Conservation (phyloP, 1,140 invertebrate genomes). For the Hyphantria cunea region DNA sequence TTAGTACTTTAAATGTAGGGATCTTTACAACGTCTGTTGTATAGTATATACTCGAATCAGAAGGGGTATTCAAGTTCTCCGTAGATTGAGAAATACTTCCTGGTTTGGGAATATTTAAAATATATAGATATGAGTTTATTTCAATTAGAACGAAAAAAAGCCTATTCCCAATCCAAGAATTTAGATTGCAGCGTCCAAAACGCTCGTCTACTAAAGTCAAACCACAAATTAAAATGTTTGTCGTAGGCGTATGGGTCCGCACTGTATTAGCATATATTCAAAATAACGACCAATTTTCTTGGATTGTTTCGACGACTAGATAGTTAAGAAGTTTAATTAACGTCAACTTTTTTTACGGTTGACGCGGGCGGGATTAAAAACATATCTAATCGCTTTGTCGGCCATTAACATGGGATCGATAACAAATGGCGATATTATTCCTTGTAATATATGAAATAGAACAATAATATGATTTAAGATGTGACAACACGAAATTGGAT, state of each 20-base stretch:
- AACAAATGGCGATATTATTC: conserved; percentile 28
- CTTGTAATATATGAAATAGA: conserved; percentile 24
- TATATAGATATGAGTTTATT: no score
- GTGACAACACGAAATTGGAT: conserved; percentile 24
- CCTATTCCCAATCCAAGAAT: no score
- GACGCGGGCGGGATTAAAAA: conserved; percentile 18
- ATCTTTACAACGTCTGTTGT: not conserved
- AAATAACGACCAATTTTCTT: conserved; percentile 32
- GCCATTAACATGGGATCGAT: conserved; percentile 18
- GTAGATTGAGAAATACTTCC: no score
- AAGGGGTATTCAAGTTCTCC: no score
- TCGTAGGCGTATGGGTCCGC: conserved; percentile 31
- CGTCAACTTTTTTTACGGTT: conserved; percentile 20
- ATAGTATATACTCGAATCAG: not conserved
- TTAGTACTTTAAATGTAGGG: no score
- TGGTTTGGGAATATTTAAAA: no score
- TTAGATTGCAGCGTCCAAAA: not conserved
- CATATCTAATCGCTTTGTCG: conserved; percentile 24
- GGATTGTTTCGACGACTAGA: conserved; percentile 31
- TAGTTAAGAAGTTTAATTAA: conserved; percentile 34
- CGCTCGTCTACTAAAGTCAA: conserved; percentile 5
- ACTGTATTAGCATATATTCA: conserved; percentile 37
- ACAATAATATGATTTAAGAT: conserved; percentile 32
- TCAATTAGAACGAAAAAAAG: no score
- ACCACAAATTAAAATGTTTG: conserved; percentile 17